Base-by-base conservation (phyloP, 2,888 invertebrate species). In the Acleris sparsana region DNA sequence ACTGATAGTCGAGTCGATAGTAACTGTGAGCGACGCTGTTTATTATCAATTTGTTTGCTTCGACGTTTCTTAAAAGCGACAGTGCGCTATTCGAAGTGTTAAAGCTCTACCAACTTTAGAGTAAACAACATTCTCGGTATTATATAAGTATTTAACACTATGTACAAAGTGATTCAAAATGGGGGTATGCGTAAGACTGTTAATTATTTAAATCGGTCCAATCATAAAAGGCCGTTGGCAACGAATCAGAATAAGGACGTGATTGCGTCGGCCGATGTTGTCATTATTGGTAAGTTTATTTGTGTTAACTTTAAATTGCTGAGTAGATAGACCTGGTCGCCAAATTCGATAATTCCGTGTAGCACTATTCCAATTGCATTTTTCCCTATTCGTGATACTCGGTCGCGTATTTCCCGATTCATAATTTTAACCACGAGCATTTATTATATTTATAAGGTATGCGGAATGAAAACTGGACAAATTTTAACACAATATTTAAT, bases 191-290 rank as follows among this genome's bases (percentile, higher is more conserved):
- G 65, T 39, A 86, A 84, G 72, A 80, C 82, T 2, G 73, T 64
- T 1, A 87, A 76, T 72, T 86, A 80, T 78, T 79, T 87, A 25
- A 86, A 80, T 69, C 75, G 73, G 61, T 74, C 77, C 18, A 81
- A 73, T 55, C 70, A 77, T 68, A 76, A 73, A 60, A 77, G 85
- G 65, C 73, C 70, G 43, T 72, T 84, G 20, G 71, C 86, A 5
- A 79, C 79, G 0, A 79, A 82, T 39, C 73, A 79, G 0, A 79
- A 82, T 20, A 73, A 80, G 46, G 89, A 91, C 55, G 77, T 91
- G 2, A 87, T 86, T 48, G 75, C 87, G 46, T 93, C 94, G 49
- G 96, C 96, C 18, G 97, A 97, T 88, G 96, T 96, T 71, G 96
- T 97, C 63, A 93, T 97, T 73, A 94, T 97, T 72, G 96, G 96